These are phyloP conservation scores for Nycticryphes semicollaris DNA, from an alignment of 2,113 vertebrate species.

Conservation along the genomic window DNA sequence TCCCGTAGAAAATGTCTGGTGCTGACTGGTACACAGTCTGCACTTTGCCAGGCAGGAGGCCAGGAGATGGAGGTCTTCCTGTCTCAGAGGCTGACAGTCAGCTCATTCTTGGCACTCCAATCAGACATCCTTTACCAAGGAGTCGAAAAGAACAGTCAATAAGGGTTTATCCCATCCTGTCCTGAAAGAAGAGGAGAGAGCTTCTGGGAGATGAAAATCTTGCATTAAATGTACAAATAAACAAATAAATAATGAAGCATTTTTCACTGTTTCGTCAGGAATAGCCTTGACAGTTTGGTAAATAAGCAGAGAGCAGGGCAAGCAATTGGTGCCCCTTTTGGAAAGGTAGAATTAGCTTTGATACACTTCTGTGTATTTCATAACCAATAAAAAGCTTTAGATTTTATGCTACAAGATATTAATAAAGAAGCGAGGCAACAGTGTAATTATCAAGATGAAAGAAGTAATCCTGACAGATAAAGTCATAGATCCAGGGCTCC, in stretches of 20 bases:
- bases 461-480: background rate
- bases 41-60: background rate
- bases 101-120: background rate
- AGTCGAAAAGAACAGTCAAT: background rate
- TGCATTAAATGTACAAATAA: background rate
- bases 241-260: background rate
- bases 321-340: background rate
- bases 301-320: background rate
- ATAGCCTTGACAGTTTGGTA: background rate
- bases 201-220: background rate
- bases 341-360: background rate
- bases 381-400: background rate
- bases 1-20: background rate
- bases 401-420: background rate
- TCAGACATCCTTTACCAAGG: background rate
- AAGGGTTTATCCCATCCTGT: background rate
- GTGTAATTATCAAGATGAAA: background rate
- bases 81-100: background rate
- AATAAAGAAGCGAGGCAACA: background rate
- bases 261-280: background rate
- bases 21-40: background rate
- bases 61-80: background rate
- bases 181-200: background rate
- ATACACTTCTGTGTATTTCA: background rate
- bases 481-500: background rate